Conservation (phyloP, 2,113 vertebrate species). For the Rhadina sibilatrix region DNA sequence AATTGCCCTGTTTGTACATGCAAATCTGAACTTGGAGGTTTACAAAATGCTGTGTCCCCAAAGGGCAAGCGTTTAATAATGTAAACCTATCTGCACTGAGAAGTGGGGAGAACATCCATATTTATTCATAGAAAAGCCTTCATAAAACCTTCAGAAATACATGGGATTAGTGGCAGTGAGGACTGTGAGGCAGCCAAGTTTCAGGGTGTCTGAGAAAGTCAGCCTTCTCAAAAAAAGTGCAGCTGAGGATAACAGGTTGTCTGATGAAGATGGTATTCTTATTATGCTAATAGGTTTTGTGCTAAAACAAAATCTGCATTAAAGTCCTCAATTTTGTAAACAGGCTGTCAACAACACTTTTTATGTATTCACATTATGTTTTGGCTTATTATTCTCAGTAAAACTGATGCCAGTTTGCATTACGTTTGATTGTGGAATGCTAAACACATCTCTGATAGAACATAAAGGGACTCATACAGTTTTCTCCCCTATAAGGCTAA, state of each 20-base stretch:
- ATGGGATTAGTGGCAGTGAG: neutral
- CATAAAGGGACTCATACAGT: neutral
- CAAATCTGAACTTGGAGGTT: neutral
- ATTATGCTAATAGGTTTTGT: neutral
- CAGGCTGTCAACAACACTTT: slow-evolving; percentile 29
- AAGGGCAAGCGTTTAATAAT: neutral
- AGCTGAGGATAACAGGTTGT: neutral
- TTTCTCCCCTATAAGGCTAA: neutral
- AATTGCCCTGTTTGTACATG: neutral
- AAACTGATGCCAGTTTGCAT: slow-evolving; percentile 1
- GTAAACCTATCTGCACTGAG: neutral
- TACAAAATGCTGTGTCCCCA: neutral
- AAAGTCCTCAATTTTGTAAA: slow-evolving; percentile 31
- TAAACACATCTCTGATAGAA: neutral
- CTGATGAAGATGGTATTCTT: neutral
- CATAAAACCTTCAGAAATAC: neutral
- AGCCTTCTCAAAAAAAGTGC: neutral
- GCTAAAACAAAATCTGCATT: slow-evolving; percentile 17
- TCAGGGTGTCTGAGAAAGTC: neutral
- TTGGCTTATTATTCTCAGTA: slow-evolving; percentile 11
- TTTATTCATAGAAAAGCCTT: neutral
- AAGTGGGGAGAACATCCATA: neutral
- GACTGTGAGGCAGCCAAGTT: neutral
- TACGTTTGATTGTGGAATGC: neutral
- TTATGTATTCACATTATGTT: neutral